Conservation (phyloP, 2,888 invertebrate genomes). For the Chaetoderma sp. region DNA sequence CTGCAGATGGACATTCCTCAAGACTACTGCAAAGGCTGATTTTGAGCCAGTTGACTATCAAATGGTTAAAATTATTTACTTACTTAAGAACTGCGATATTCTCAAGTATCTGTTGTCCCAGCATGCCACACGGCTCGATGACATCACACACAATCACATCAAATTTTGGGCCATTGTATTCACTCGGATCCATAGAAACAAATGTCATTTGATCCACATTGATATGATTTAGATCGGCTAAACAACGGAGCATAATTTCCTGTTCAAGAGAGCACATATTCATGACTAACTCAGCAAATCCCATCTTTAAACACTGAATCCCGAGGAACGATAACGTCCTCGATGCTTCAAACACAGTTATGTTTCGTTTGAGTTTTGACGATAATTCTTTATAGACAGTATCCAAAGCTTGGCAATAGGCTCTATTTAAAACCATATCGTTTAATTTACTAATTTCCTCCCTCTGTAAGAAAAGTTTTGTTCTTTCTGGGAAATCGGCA, state of each 20-base stretch:
- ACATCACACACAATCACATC: conserved; percentile 47
- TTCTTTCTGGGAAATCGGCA: not conserved
- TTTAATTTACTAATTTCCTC: conserved; percentile 44
- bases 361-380: conserved; percentile 3
- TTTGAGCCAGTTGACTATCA: too few relatives aligned
- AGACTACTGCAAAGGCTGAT: too few relatives aligned
- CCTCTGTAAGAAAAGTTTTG: conserved; percentile 22
- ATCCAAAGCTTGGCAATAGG: conserved; percentile 43
- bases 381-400: conserved; percentile 4
- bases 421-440: conserved; percentile 47
- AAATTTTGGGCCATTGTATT: conserved; percentile 28
- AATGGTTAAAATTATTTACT: too few relatives aligned
- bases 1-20: too few relatives aligned
- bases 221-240: conserved; percentile 39
- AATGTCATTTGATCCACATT: conserved; percentile 28
- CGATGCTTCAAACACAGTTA: conserved; percentile 48
- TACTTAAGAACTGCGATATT: conserved; percentile 59
- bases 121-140: conserved; percentile 52
- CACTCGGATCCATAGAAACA: conserved; percentile 24
- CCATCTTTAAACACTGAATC: conserved; percentile 47
- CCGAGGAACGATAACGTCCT: conserved; percentile 49
- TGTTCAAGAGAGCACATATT: conserved; percentile 22
- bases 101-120: conserved; percentile 53
- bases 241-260: conserved; percentile 33
- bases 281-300: conserved; percentile 40